phyloP scores from a whole-genome alignment of 2,797 vertebrate species.

The Harpagifer antarcticus region DNA sequence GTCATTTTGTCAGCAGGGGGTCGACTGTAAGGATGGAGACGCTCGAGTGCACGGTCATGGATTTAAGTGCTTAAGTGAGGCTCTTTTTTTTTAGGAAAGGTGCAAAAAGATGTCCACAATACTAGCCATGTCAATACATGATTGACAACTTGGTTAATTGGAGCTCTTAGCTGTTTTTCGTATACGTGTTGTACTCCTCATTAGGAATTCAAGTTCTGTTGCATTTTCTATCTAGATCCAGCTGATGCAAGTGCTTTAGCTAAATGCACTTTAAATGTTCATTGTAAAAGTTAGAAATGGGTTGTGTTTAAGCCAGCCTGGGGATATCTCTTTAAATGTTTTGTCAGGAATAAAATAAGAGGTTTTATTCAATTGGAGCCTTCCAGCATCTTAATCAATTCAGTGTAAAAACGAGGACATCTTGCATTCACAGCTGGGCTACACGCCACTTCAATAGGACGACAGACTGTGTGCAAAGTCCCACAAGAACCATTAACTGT shows the following conservation, averaged over 20 bases:
- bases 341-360: slow-evolving; percentile 46
- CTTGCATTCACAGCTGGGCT: slow-evolving; percentile 75
- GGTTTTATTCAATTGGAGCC: slow-evolving; percentile 47
- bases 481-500: slow-evolving; percentile 77
- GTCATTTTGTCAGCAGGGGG: slow-evolving; percentile 74
- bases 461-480: slow-evolving; percentile 72
- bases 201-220: slow-evolving; percentile 10
- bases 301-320: slow-evolving; percentile 26
- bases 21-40: slow-evolving; percentile 36
- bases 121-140: not conserved
- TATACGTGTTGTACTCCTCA: not conserved
- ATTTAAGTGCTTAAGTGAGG: slow-evolving; percentile 18
- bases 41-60: not conserved
- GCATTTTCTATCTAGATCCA: slow-evolving; percentile 25
- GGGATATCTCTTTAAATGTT: slow-evolving; percentile 47
- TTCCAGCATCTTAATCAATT: slow-evolving; percentile 65
- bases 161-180: slow-evolving; percentile 2
- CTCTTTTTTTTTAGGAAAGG: slow-evolving; percentile 8
- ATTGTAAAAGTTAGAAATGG: slow-evolving; percentile 34
- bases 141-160: not conserved
- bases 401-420: slow-evolving; percentile 70
- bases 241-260: slow-evolving; percentile 36
- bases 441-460: slow-evolving; percentile 63
- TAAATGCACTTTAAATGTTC: slow-evolving; percentile 34
- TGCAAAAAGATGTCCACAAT: not conserved